Conservation (phyloP, 2,113 vertebrate species). For the Alligator mississippiensis region DNA sequence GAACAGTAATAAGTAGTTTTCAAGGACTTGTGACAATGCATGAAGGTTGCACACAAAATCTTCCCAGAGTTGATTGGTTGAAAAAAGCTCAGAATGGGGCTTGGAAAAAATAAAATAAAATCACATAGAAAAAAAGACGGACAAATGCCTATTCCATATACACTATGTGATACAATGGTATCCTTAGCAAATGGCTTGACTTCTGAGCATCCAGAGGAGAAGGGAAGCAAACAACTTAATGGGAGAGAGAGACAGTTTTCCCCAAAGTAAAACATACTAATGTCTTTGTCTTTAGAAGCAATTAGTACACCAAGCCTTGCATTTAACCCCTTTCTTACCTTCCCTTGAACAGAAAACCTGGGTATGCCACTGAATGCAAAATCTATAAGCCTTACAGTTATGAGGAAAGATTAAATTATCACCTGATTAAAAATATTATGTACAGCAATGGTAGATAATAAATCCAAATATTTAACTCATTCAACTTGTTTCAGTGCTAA, state of each 20-base stretch:
- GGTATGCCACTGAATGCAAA: neutral
- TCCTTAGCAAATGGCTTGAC: accelerated
- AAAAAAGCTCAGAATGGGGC: neutral
- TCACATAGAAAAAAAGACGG: neutral
- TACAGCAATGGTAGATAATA: neutral
- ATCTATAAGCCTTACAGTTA: slow-evolving; percentile 7
- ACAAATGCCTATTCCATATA: neutral
- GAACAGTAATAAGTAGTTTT: neutral
- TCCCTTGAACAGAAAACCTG: neutral
- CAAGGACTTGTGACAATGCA: neutral
- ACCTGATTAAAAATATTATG: neutral
- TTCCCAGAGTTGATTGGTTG: neutral
- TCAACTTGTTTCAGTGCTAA: neutral
- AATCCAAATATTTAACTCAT: neutral
- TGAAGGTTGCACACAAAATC: neutral
- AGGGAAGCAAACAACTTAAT: neutral
- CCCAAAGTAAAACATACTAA: neutral
- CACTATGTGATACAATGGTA: neutral
- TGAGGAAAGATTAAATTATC: neutral
- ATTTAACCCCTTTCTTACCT: neutral
- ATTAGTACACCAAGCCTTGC: accelerated
- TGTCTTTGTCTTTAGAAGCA: accelerated
- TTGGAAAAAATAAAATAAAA: neutral
- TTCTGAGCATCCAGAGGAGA: neutral
- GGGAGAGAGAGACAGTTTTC: accelerated